Evolutionary conservation across 2,888 invertebrate species (phyloP), one percentile per base, ranked within the genome.

Genomic region (Julus scanicus): DNA sequence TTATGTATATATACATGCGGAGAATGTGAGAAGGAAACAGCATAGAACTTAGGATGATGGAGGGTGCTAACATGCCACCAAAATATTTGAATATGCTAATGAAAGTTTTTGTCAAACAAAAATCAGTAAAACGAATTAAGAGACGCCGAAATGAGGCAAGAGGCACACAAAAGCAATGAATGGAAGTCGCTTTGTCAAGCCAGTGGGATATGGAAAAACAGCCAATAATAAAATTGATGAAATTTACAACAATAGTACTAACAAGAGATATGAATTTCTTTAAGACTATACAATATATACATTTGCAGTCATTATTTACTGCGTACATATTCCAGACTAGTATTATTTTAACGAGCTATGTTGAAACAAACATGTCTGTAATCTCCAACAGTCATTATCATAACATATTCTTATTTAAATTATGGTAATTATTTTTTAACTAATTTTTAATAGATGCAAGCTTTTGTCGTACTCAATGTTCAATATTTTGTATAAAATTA

Each of bases 1-100:
- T 29, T 29, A 29, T 29, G 29, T 71, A 71, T 71, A 71, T 20
- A 20, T 71, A 20, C 20, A 71, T 20, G 20, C 20, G 17, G 53
- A 11, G 15, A 6, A 71, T 11, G 20, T 20, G 63, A 11, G 63
- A 8, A 20, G 63, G 8, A 6, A 53, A 53, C 53, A 4, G 6
- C 13, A 44, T 44, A 44, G 44, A 2, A 2, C 44, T 44, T 44
- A 44, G 1, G 44, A 44, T 44, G 15, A 53, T 17, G 17, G 63
- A 71, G 20, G 20, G 63, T 6, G 20, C 8, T 2, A 53, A 53
- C 11, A 15, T 53, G 63, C 8, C 63, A 20, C 20, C 63, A 9
- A 71, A 71, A 71, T 71, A 71, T 71, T 71, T 71, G 63, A 71
- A 71, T 71, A 71, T 71, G 63, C 63, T 71, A 71, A 71, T 71